These are phyloP conservation scores for Aethina tumida DNA, from an alignment of 1,140 invertebrate genomes.

Conservation along the genomic window DNA sequence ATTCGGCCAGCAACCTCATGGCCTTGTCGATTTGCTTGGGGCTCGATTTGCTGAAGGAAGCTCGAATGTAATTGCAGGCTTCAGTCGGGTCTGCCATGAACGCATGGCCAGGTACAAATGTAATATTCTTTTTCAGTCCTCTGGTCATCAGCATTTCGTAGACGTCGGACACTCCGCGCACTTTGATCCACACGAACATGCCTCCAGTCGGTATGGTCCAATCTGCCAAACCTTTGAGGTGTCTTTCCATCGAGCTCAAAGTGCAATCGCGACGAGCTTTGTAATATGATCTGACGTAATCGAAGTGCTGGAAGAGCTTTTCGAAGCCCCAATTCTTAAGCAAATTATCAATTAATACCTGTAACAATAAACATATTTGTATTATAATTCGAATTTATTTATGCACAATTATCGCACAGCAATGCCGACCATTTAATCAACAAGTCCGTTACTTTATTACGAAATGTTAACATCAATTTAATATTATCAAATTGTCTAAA, in stretches of 20 bases:
- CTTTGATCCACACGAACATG: constrained; percentile 70
- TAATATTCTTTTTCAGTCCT: constrained; percentile 47
- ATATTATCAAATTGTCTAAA: no score
- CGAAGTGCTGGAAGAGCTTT: constrained; percentile 50
- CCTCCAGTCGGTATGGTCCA: constrained; percentile 58
- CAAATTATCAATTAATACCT: constrained; percentile 55
- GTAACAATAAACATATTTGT: constrained; percentile 21
- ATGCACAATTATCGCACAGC: no score
- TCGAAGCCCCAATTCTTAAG: constrained; percentile 50
- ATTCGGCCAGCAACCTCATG: constrained; percentile 35
- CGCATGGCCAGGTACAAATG: constrained; percentile 59
- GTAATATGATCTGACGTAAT: constrained; percentile 53
- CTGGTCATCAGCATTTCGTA: constrained; percentile 60
- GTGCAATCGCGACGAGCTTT: constrained; percentile 52
- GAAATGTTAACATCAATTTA: no score
- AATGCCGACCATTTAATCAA: no score
- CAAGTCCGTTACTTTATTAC: no score
- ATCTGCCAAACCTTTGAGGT: constrained; percentile 54
- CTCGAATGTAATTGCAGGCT: constrained; percentile 53
- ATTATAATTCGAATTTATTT: constrained; percentile 8
- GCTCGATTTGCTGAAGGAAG: constrained; percentile 55
- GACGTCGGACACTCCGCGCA: constrained; percentile 55
- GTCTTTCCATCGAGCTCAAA: constrained; percentile 46
- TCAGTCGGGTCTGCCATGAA: constrained; percentile 49
- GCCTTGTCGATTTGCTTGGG: constrained; percentile 52